Evolutionary conservation across 1,140 invertebrate genomes (phyloP), one percentile per base, ranked within the genome.

Genomic region (Zaprionus africanus): DNA sequence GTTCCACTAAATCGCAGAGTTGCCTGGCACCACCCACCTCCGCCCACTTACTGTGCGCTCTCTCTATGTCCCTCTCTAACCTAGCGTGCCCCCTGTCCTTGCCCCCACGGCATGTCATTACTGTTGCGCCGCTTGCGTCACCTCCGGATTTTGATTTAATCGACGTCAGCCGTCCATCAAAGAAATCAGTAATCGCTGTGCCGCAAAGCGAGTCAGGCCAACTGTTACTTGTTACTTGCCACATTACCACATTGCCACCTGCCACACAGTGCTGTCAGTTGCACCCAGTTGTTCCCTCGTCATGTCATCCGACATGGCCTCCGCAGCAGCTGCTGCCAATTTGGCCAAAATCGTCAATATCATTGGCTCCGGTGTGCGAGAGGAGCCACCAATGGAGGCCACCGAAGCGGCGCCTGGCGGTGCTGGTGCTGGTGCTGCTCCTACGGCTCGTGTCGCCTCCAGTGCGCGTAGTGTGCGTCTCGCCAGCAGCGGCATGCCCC

Each of bases 91-190:
- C 4, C 7, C 17, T n/a, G 22, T 12, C 26, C 15, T 1, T 7
- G n/a, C 5, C 22, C 1, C 2, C 57, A 6, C 13, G 12, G 9
- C 24, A 24, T 15, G 13, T 7, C 4, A 1, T 62, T 13, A 46
- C 41, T 46, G 41, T 46, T 24, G 7, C 4, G 15, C 6, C 38
- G 56, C 36, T 59, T 57, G 28, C 60, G 64, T 74, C 53, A 71
- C 13, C 43, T 22, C 58, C 73, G 85, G 85, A 90, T 90, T 90
- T 85, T 90, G 85, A 90, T 90, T 90, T 85, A 85, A 90, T 90
- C 76, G 70, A 81, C 78, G 66, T 66, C 57, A 65, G 43, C 43
- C 57, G 75, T 64, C 71, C 69, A 62, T 63, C 38, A 58, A 64
- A 79, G 53, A 90, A 90, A 90, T 90, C 85, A 90, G 85, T 84